phyloP scores from a whole-genome alignment of 2,113 vertebrate genomes.

The Scopus umbretta region DNA sequence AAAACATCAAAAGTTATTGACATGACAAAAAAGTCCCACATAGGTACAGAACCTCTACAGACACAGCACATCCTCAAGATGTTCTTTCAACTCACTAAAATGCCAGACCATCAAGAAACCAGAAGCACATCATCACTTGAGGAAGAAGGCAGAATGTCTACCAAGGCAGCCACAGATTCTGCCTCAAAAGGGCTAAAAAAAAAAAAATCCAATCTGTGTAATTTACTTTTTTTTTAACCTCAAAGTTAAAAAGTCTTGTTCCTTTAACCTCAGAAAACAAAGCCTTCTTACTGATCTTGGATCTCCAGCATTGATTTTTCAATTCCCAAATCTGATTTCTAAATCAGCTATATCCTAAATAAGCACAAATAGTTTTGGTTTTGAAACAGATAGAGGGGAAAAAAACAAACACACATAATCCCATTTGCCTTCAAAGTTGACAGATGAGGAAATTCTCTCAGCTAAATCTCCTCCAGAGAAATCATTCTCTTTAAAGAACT shows the following conservation, averaged over 20 bases:
- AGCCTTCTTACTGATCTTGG: background rate
- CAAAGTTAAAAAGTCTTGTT: background rate
- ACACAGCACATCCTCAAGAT: background rate
- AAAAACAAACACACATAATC: background rate
- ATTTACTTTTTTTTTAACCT: background rate
- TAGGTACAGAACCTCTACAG: background rate
- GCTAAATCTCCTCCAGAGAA: background rate
- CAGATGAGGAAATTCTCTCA: background rate
- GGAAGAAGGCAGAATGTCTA: fast-evolving
- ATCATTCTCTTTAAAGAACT: background rate
- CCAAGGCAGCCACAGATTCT: background rate
- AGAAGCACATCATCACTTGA: background rate
- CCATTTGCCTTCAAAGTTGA: background rate
- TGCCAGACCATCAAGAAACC: background rate
- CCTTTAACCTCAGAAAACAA: background rate
- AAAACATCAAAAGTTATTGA: background rate
- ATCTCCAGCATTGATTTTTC: background rate
- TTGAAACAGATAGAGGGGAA: background rate
- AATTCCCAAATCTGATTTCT: background rate
- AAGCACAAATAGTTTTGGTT: background rate
- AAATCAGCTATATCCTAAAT: background rate
- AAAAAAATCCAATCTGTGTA: no score
- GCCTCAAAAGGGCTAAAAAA: background rate
- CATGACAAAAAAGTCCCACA: background rate
- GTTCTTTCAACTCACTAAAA: background rate